Conservation (phyloP, 2,113 vertebrate species). For the Macaca nemestrina region DNA sequence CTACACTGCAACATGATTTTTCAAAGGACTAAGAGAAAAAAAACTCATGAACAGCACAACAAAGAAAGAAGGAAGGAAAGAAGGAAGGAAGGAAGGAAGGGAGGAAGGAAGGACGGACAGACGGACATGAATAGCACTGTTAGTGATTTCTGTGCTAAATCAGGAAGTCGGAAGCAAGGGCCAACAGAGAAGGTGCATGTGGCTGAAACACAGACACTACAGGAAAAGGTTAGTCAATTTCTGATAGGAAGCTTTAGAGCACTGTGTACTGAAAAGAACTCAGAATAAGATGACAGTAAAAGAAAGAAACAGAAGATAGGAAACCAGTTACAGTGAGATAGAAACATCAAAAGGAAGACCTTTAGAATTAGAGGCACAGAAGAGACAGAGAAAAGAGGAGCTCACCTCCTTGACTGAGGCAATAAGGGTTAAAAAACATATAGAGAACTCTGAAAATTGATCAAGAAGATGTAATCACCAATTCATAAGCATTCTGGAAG, state of each 20-base stretch:
- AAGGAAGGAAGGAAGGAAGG: background rate
- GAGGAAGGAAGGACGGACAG: background rate
- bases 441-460: background rate
- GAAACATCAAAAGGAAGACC: background rate
- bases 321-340: background rate
- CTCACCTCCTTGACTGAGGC: background rate
- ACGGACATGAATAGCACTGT: background rate
- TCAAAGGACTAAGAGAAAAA: background rate
- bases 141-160: background rate
- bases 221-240: background rate
- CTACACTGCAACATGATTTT: background rate
- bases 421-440: background rate
- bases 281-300: background rate
- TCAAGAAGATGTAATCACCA: background rate
- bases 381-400: background rate
- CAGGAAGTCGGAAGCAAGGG: background rate
- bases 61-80: background rate
- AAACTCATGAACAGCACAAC: background rate
- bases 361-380: background rate
- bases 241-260: background rate
- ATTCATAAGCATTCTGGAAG: background rate
- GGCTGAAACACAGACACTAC: background rate
- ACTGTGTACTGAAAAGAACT: background rate
- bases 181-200: background rate
- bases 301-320: background rate